phyloP scores from a whole-genome alignment of 1,140 invertebrate genomes.

The Steinernema khuongi region DNA sequence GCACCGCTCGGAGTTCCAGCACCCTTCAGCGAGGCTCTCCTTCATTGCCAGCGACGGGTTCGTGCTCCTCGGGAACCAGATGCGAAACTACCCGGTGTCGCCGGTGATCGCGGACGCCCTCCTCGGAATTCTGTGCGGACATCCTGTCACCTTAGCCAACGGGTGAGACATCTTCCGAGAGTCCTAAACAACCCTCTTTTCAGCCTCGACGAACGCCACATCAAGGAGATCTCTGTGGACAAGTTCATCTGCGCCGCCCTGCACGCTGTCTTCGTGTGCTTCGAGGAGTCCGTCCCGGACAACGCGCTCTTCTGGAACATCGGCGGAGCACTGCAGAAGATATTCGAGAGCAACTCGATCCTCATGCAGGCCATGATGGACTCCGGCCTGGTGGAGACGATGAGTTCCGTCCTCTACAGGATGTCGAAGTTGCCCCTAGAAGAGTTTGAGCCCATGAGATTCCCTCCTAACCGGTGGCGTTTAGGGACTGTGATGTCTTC shows the following conservation, averaged over 20 bases:
- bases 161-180: conserved; percentile 21
- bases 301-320: conserved; percentile 31
- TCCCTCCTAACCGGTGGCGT: not conserved
- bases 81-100: conserved; percentile 18
- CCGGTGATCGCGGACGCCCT: conserved; percentile 25
- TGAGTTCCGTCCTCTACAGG: conserved; percentile 15
- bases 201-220: conserved; percentile 29
- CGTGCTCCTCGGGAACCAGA: conserved; percentile 28
- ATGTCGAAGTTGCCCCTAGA: not conserved
- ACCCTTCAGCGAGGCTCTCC: conserved; percentile 18
- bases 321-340: conserved; percentile 31
- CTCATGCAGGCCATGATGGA: conserved; percentile 35
- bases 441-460: not conserved
- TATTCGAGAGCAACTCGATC: conserved; percentile 25
- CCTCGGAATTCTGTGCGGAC: conserved; percentile 26
- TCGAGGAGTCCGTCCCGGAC: conserved; percentile 27
- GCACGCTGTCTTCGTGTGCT: conserved; percentile 27
- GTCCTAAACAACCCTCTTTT: conserved; percentile 10
- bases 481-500: conserved; percentile 16
- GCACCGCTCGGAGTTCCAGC: conserved; percentile 24
- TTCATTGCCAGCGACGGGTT: conserved; percentile 27
- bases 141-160: conserved; percentile 26
- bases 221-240: conserved; percentile 21
- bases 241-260: conserved; percentile 25
- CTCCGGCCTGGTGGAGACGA: conserved; percentile 21